A percentile compares a stretch with the other conserved stretches of the same genome.
These are phyloP conservation scores for Rhipidura dahli DNA, from an alignment of 2,113 vertebrate species.

Conservation along the genomic window DNA sequence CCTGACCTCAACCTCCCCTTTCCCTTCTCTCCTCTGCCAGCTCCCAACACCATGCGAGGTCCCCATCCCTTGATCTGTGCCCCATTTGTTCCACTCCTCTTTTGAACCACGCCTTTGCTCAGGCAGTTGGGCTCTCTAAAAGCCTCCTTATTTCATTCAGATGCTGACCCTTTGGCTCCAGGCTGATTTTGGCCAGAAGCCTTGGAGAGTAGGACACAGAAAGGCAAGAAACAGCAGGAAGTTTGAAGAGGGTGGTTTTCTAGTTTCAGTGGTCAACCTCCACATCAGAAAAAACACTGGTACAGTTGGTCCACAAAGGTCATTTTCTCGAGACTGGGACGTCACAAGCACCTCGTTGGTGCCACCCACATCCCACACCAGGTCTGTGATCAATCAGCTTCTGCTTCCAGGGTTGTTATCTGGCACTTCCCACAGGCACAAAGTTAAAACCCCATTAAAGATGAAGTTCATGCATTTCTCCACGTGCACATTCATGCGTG, in stretches of 20 bases:
- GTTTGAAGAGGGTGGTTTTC: background rate
- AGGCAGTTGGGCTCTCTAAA: background rate
- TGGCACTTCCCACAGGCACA: rapidly evolving
- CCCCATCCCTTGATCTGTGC: background rate
- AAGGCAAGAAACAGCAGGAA: background rate
- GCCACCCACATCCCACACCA: background rate
- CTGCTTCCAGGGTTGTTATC: background rate
- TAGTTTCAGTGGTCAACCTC: background rate
- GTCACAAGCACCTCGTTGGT: background rate
- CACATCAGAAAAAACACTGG: background rate
- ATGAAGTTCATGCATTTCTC: background rate
- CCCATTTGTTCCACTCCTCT: background rate
- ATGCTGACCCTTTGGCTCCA: background rate
- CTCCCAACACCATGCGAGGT: rapidly evolving
- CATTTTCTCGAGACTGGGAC: background rate
- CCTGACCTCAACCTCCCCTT: background rate
- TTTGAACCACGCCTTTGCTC: background rate
- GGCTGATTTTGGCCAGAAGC: background rate
- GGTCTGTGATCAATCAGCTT: background rate
- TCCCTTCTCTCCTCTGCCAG: background rate
- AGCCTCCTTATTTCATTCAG: background rate
- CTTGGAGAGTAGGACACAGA: background rate
- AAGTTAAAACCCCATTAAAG: background rate
- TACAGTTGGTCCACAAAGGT: background rate
- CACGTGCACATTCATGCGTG: rapidly evolving